Base-by-base conservation (phyloP, 2,888 invertebrate genomes). In the Galerucella pusilla region DNA sequence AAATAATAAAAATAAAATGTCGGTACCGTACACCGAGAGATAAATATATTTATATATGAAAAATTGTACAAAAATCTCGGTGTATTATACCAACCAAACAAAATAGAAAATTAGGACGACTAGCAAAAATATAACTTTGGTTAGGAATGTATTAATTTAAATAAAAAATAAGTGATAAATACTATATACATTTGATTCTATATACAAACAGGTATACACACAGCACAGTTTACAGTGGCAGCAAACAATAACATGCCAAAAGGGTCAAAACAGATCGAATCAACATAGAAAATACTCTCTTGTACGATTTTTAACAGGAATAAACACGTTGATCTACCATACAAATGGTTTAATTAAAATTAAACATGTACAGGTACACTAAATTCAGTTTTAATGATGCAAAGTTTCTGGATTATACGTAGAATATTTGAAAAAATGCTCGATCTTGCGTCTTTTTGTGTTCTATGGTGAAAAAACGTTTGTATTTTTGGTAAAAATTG, bases 201-300 rank as follows among this genome's bases (percentile, higher is more conserved):
- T 80, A 74, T 77, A 80, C 75, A 75, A 74, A 71, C 73, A 68
- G 75, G 75, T 80, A 74, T 75, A 80, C 74, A 79, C 77, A 80
- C 79, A 80, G 84, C 84, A 85, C 87, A 88, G 87, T 87, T 87
- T 87, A 88, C 87, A 87, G 85, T 83, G 86, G 85, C 85, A 80
- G 78, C 79, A 81, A 81, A 81, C 78, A 81, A 80, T 80, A 83
- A 79, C 80, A 84, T 83, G 84, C 84, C 83, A n/a, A 42, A 63
- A n/a, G 63, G 35, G n/a, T 35, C 63, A 35, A 16, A 42, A 11
- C 63, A 63, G 35, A 63, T 42, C 42, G 7, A 63, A 63, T 42
- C 63, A 63, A 63, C 42, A 61, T n/a, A 12, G 28, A 3, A 14
- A 63, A 14, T 63, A 63, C 2, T 11, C n/a, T 20, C 57, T 9